Evolutionary conservation across 2,797 vertebrate genomes (phyloP), one percentile per base, ranked within the genome.

Genomic region (Phoeniculus purpureus): DNA sequence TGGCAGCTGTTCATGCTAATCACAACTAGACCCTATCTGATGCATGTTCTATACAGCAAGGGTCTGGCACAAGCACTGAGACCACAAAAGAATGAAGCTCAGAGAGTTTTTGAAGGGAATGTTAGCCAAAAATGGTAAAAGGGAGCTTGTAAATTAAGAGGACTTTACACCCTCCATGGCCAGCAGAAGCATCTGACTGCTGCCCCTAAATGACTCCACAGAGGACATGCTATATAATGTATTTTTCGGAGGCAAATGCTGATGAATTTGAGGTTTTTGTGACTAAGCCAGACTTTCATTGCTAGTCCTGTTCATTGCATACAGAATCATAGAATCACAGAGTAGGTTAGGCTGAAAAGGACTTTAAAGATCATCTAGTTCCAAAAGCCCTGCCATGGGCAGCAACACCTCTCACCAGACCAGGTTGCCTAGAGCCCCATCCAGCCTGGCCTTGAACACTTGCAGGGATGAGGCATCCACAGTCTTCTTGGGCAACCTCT

Each of bases 161-260:
- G 34, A 84, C 47, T 52, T 60, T 73, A 27, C 2, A 76, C 7
- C 11, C 12, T 34, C 15, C 25, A 12, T 43, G 45, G 37, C 32
- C 47, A 78, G 34, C 29, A 75, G 54, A 29, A 59, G 13, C n/a
- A 29, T 70, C 29, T 82, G 47, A 21, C 25, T 76, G 60, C 45
- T 56, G 29, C 19, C 48, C 22, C 51, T 26, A n/a, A 23, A 20
- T 13, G 5, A 73, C 80, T 19, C 71, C 50, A n/a, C 2, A 0
- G 5, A 67, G 54, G 9, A 18, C 22, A n/a, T 6, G 9, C 23
- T 50, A 12, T 32, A 3, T 17, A 5, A 45, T 4, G 0, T 16
- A 3, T 27, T 60, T 65, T 34, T 26, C 72, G 58, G 17, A 70
- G 45, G 7, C 14, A 45, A 64, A 59, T 68, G 26, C 32, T 50